Base-by-base conservation (phyloP, 1,140 invertebrate species). In the Harpegnathos saltator region DNA sequence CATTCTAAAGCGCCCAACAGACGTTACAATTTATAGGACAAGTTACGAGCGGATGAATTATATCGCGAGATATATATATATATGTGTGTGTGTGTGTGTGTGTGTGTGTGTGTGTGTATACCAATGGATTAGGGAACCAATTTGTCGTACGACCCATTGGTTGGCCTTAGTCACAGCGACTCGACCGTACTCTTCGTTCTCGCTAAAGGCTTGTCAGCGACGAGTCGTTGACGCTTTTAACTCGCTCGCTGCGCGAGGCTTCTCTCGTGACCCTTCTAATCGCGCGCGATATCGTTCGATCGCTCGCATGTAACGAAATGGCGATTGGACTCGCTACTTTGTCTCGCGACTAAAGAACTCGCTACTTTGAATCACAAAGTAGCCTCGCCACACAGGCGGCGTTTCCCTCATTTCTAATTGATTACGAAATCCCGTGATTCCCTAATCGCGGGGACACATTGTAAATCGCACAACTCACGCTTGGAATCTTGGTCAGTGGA, bases 401-500 rank as follows among this genome's bases (percentile, higher is more conserved):
- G 33, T 78, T 69, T 78, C 65, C 63, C 69, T 68, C 50, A 78
- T 78, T 78, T 69, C 68, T 69, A 78, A 78, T 69, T 78, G 63
- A 78, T 78, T 78, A 78, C 63, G 7, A 69, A 78, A 69, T 78
- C 63, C 75, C 75, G 75, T 78, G 75, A 78, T 69, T 4, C 38
- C 52, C 22, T 78, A 78, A 78, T 78, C 75, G 62, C 63, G 50
- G 75, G 63, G 63, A 78, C 75, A 78, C 63, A 78, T 69, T 78
- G 75, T 78, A 69, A 50, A 56, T 78, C 52, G 63, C 38, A 78
- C 69, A 78, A 66, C 24, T 77, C 62, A 78, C 63, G 50, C 50
- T 68, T 38, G 65, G 29, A 78, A 78, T 78, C 75, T 78, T 78
- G 75, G 75, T 78, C 75, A 78, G 75, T 78, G 1, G 50, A 78